phyloP scores from a whole-genome alignment of 2,797 vertebrate species.

The Loris lydekkerianus region DNA sequence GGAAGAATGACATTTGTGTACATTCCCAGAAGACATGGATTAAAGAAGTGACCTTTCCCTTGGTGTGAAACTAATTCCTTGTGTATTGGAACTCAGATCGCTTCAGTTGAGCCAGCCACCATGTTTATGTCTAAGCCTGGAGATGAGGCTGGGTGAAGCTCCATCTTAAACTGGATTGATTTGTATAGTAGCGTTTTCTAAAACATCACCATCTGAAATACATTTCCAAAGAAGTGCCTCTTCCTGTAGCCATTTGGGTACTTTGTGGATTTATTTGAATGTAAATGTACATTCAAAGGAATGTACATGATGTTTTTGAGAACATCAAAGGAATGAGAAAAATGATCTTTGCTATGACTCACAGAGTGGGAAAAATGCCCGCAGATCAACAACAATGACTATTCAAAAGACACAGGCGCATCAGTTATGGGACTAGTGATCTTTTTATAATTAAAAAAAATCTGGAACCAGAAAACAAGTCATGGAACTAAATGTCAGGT shows the following conservation, averaged over 20 bases:
- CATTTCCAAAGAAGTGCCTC: conserved; percentile 77
- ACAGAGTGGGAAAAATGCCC: not conserved
- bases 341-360: conserved; percentile 68
- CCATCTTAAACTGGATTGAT: conserved; percentile 60
- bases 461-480: conserved; percentile 54
- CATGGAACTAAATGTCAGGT: conserved; percentile 62
- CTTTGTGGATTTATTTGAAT: conserved; percentile 81
- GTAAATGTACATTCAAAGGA: conserved; percentile 60
- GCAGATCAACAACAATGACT: conserved; percentile 3
- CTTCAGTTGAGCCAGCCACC: conserved; percentile 76
- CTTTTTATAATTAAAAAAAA: conserved; percentile 67
- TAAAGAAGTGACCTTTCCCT: conserved; percentile 87
- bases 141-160: conserved; percentile 78
- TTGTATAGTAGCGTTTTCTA: conserved; percentile 68
- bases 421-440: not conserved
- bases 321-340: conserved; percentile 72
- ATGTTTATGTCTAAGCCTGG: conserved; percentile 86
- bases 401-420: conserved; percentile 38
- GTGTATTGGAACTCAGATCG: conserved; percentile 77
- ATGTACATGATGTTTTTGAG: conserved; percentile 41
- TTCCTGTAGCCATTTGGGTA: conserved; percentile 77
- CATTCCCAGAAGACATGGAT: conserved; percentile 88
- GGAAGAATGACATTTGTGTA: conserved; percentile 88
- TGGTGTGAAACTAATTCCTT: conserved; percentile 85
- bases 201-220: conserved; percentile 76